These are phyloP conservation scores for Sinohyriopsis cumingii DNA, from an alignment of 2,888 invertebrate species.

Conservation along the genomic window DNA sequence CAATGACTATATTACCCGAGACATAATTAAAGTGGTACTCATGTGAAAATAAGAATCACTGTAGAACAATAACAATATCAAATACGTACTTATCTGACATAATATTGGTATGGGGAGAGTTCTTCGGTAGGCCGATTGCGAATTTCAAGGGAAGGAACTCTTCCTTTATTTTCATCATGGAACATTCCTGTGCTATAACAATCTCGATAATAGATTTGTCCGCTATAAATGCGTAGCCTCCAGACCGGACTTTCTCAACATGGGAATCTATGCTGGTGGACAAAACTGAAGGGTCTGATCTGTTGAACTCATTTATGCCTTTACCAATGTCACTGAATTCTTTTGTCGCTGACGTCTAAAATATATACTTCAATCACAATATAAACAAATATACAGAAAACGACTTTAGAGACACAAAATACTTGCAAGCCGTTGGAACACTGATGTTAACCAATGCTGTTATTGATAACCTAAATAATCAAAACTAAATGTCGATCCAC, in stretches of 20 bases:
- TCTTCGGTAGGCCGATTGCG: slow-evolving; percentile 50
- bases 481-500: too few relatives aligned
- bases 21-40: too few relatives aligned
- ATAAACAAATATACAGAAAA: too few relatives aligned
- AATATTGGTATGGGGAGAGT: slow-evolving; percentile 46
- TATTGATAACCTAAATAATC: too few relatives aligned
- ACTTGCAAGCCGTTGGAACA: too few relatives aligned
- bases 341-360: slow-evolving; percentile 3
- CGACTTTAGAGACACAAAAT: too few relatives aligned
- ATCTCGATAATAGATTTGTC: slow-evolving; percentile 36
- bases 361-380: too few relatives aligned
- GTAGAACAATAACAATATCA: slow-evolving; percentile 1
- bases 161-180: slow-evolving; percentile 52
- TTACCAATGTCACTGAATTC: slow-evolving; percentile 16
- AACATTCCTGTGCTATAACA: slow-evolving; percentile 44
- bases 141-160: slow-evolving; percentile 54
- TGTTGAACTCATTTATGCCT: slow-evolving; percentile 28
- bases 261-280: slow-evolving; percentile 22
- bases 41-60: background rate
- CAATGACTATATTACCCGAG: too few relatives aligned
- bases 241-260: slow-evolving; percentile 15
- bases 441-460: too few relatives aligned
- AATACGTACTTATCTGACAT: slow-evolving; percentile 58
- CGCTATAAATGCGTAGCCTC: slow-evolving; percentile 28
- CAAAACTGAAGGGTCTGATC: slow-evolving; percentile 41